Base-by-base conservation (phyloP, 2,113 vertebrate genomes). In the Caretta caretta region DNA sequence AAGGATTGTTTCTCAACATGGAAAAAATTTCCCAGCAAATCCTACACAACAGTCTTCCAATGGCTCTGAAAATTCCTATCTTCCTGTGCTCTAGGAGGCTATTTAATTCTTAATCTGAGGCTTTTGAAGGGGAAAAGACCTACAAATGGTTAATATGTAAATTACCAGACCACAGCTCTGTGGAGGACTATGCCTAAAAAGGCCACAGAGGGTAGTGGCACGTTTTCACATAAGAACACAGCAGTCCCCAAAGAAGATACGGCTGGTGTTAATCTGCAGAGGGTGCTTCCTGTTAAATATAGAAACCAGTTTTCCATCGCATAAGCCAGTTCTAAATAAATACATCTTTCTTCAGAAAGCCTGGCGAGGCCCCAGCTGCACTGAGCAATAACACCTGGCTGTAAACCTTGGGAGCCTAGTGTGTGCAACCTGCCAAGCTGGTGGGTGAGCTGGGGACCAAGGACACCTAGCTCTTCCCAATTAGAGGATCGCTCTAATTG, bases 221-320 rank as follows among this genome's bases (percentile, higher is more conserved):
- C 29, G 56, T 51, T 10, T 35, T 86, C 72, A 38, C 80, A 57
- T 96, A 86, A 85, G 49, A 89, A 78, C 17, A 3, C 48, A 90
- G 22, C 10, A 24, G n/a, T 20, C 81, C 85, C 35, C 38, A 62
- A 1, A 25, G 53, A 78, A 54, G 82, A 25, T 72, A 84, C 8
- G 59, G 72, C 19, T 57, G 22, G 46, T 16, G 57, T 91, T 96
- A 93, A 92, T 92, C 57, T 92, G 62, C 81, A 72, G 20, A 50
- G 29, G 84, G 79, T 80, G 84, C n/a, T 84, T 91, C 49, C 80
- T 86, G 13, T 90, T 96, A 95, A 95, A 93, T 90, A 93, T 95
- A 95, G 97, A 95, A 96, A 87, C 51, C 57, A 93, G 87, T 94
- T 90, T 92, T 96, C 92, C 56, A 92, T 95, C 80, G 95, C 78